Evolutionary conservation across 2,888 invertebrate species (phyloP), one percentile per base, ranked within the genome.

Genomic region (Microplitis deprimator): DNA sequence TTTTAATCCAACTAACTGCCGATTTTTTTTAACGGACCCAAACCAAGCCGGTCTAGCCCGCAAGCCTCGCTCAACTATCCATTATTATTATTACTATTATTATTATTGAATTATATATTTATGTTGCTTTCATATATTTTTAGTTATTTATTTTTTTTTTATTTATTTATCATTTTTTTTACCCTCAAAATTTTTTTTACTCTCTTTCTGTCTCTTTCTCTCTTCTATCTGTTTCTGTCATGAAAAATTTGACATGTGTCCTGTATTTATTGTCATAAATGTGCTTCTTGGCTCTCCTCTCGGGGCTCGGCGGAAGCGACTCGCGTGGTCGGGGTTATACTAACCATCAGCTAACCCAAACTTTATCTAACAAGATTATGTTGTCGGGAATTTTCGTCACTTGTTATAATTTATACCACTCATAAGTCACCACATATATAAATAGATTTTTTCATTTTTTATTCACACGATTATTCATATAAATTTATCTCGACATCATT

Each of bases 291-390:
- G 89, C 88, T 89, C 89, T 89, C 85, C 87, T 89, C 89, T 89
- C 88, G 89, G 89, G 89, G 89, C 89, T 89, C 89, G 89, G 89
- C 89, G 89, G 89, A 87, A 88, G 89, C 88, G 88, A 88, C 86
- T 86, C 86, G 86, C 87, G 88, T 89, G 88, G 87, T 88, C 88
- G 87, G 88, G 87, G 85, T 65, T 29, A 80, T 80, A 85, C 85
- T 89, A 89, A 89, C 85, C 69, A 74, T 79, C 81, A 80, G 85
- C 88, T 89, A 89, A 89, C 87, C 84, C 80, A 80, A 79, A 73
- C 69, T 29, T 71, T 81, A 85, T 84, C 83, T 88, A 87, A 88
- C 85, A 82, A 79, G 68, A 76, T 73, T 60, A 72, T 76, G 80
- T 75, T 79, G 77, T 81, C 79, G 80, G 79, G 13, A 68, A 39